phyloP scores from a whole-genome alignment of 2,113 vertebrate species.

The Daubentonia madagascariensis region DNA sequence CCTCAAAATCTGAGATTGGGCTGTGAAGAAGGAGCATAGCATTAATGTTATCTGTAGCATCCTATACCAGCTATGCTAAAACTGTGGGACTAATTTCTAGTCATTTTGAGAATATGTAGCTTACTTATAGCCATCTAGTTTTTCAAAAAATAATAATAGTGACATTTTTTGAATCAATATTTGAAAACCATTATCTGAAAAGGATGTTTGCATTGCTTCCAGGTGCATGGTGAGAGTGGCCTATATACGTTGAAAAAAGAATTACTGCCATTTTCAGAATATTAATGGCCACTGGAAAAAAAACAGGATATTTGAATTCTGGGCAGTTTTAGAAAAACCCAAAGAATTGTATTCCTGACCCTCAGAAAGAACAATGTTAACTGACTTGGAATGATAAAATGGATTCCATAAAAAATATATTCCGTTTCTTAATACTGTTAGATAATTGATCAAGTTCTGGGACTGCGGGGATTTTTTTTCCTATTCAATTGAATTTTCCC shows the following conservation, averaged over 20 bases:
- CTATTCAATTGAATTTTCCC: not conserved
- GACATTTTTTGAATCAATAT: not conserved
- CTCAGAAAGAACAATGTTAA: not conserved
- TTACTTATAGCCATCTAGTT: not conserved
- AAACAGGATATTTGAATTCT: not conserved
- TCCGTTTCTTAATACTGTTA: conserved; percentile 51
- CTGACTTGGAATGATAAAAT: conserved; percentile 23
- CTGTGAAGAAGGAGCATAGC: not conserved
- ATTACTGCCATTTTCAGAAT: conserved; percentile 2
- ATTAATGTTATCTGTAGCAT: not conserved
- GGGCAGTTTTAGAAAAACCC: not conserved
- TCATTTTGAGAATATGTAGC: not conserved
- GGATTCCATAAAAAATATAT: conserved; percentile 27
- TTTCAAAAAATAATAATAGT: not conserved
- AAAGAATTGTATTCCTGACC: not conserved
- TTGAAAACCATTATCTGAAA: not conserved
- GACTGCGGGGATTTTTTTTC: not conserved
- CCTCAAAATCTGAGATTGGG: not conserved
- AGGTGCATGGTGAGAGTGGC: not conserved
- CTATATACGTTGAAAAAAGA: not conserved
- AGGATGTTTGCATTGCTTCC: not conserved
- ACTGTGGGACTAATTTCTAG: not conserved
- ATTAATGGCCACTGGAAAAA: not conserved
- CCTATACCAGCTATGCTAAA: not conserved
- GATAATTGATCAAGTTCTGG: conserved; percentile 48